These are phyloP conservation scores for Hippolais icterina DNA, from an alignment of 2,113 vertebrate species.

Conservation along the genomic window DNA sequence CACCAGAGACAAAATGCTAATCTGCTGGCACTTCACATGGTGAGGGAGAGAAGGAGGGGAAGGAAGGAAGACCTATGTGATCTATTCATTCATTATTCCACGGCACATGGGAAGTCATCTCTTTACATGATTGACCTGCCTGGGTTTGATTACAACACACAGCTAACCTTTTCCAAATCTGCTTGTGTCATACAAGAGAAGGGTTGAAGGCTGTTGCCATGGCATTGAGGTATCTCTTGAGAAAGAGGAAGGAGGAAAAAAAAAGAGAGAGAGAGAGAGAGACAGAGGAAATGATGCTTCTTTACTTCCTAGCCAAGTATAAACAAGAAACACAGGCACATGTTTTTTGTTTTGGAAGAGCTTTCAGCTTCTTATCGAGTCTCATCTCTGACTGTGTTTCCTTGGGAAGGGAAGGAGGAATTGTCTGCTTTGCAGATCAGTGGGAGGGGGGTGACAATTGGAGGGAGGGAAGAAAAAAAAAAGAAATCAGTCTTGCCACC, in stretches of 20 bases:
- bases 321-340: conserved; percentile 60
- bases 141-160: conserved; percentile 66
- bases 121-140: conserved; percentile 64
- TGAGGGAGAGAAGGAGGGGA: not conserved
- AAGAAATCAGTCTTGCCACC: conserved; percentile 67
- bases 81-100: conserved; percentile 59
- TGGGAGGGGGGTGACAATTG: conserved; percentile 15
- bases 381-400: conserved; percentile 57
- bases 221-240: conserved; percentile 66
- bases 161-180: conserved; percentile 67
- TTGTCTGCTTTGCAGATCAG: conserved; percentile 59
- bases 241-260: not conserved
- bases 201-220: conserved; percentile 75
- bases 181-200: conserved; percentile 65
- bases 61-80: not conserved
- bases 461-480: not conserved
- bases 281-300: conserved; percentile 51
- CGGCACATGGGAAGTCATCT: conserved; percentile 42
- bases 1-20: conserved; percentile 30
- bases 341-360: conserved; percentile 65
- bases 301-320: conserved; percentile 66
- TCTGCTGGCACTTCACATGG: not conserved
- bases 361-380: conserved; percentile 47
- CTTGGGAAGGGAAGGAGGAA: conserved; percentile 50
- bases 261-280: not conserved